phyloP scores from a whole-genome alignment of 2,888 invertebrate species.

The Myopa tessellatipennis region DNA sequence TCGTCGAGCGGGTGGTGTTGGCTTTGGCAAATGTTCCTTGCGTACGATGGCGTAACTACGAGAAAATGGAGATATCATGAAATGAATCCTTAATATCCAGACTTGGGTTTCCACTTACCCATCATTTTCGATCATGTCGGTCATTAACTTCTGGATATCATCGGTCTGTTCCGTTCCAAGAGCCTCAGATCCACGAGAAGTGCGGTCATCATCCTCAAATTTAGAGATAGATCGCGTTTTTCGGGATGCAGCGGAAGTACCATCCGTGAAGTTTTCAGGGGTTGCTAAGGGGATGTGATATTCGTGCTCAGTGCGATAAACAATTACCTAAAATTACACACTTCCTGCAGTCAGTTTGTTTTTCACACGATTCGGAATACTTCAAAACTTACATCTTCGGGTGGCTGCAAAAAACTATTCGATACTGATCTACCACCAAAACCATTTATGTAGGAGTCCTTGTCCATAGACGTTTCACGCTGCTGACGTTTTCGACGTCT shows the following conservation, averaged over 20 bases:
- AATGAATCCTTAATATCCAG: constrained; percentile 6
- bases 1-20: constrained; percentile 73
- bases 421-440: constrained; percentile 68
- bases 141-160: constrained; percentile 57
- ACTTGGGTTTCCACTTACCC: constrained; percentile 54
- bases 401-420: constrained; percentile 66
- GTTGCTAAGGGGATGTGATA: constrained; percentile 73
- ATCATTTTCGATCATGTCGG: constrained; percentile 67
- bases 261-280: constrained; percentile 70
- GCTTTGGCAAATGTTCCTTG: constrained; percentile 75
- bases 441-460: constrained; percentile 66
- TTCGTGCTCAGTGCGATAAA: constrained; percentile 76
- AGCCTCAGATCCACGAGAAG: constrained; percentile 79
- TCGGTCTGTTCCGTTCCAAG: constrained; percentile 68
- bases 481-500: constrained; percentile 65
- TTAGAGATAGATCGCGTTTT: constrained; percentile 72
- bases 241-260: constrained; percentile 72
- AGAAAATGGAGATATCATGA: constrained; percentile 44
- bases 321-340: constrained; percentile 71
- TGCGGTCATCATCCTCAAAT: constrained; percentile 75
- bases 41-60: constrained; percentile 83
- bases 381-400: constrained; percentile 63
- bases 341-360: neutral
- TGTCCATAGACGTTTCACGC: constrained; percentile 62
- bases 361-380: neutral